A percentile compares a stretch with the other conserved stretches of the same genome.
Conservation (phyloP, 2,113 vertebrate genomes). For the Arvicanthis niloticus region DNA sequence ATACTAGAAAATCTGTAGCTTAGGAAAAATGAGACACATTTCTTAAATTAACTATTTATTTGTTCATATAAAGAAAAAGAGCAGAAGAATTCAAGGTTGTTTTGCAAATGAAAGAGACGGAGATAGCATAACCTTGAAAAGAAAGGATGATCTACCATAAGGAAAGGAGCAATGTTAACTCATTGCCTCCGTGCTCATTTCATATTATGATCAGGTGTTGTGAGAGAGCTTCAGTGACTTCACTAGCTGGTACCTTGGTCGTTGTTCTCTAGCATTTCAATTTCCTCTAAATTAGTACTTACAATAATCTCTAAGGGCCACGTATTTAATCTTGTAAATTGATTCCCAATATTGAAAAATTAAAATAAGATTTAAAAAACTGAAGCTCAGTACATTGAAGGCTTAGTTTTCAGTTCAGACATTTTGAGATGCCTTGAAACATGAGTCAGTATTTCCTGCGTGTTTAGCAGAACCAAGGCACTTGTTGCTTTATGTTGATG, state of each 20-base stretch:
- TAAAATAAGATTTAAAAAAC: neutral
- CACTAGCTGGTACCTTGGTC: neutral
- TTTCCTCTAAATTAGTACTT: neutral
- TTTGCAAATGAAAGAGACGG: neutral
- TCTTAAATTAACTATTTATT: neutral
- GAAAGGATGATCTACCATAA: neutral
- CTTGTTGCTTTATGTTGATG: neutral
- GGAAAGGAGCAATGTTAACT: neutral
- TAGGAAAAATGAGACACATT: neutral
- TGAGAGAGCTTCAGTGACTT: neutral
- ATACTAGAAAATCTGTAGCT: neutral
- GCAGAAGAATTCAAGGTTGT: neutral
- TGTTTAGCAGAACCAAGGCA: neutral
- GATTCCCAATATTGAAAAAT: neutral
- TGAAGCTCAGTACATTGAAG: neutral
- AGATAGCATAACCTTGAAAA: neutral
- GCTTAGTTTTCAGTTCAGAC: neutral
- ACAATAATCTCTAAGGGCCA: neutral
- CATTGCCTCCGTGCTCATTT: neutral
- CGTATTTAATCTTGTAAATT: neutral
- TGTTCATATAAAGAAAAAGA: neutral
- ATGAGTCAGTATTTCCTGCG: neutral
- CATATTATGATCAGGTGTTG: neutral
- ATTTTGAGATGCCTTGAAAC: neutral
- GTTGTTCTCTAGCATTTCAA: neutral